phyloP scores from a whole-genome alignment of 2,888 invertebrate species.

The Drosophila demipolita region DNA sequence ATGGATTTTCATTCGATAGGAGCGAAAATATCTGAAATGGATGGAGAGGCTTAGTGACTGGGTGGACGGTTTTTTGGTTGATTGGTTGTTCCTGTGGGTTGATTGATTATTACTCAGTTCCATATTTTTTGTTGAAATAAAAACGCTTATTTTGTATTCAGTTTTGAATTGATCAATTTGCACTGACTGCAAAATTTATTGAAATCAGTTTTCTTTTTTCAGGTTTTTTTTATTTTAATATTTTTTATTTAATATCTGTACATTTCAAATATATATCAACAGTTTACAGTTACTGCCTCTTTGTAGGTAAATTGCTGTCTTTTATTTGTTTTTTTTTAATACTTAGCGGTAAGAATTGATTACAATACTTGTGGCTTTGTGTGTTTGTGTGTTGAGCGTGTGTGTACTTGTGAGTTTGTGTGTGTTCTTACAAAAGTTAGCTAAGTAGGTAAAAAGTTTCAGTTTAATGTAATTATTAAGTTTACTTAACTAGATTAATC shows the following conservation, averaged over 20 bases:
- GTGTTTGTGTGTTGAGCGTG: slow-evolving; percentile 5
- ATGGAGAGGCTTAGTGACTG: slow-evolving; percentile 29
- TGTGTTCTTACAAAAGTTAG: slow-evolving; percentile 75
- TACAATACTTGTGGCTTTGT: slow-evolving; percentile 52
- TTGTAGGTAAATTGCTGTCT: slow-evolving; percentile 32
- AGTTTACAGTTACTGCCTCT: slow-evolving; percentile 50
- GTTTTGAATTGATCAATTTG: slow-evolving; percentile 69
- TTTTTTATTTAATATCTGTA: slow-evolving; percentile 40
- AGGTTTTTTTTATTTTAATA: slow-evolving; percentile 22
- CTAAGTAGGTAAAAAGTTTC: slow-evolving; percentile 46
- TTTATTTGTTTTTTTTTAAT: slow-evolving; percentile 11
- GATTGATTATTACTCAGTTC: slow-evolving; percentile 18
- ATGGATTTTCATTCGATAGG: not conserved
- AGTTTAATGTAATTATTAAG: slow-evolving; percentile 37
- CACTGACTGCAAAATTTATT: slow-evolving; percentile 73
- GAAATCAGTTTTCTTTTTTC: slow-evolving; percentile 44
- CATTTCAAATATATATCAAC: slow-evolving; percentile 50
- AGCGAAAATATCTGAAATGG: slow-evolving; percentile 48
- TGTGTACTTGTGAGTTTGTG: slow-evolving; percentile 22
- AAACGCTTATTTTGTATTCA: slow-evolving; percentile 75
- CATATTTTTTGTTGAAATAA: slow-evolving; percentile 60
- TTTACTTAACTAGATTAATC: slow-evolving; percentile 71
- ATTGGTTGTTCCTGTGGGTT: slow-evolving; percentile 34
- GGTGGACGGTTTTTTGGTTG: slow-evolving; percentile 8
- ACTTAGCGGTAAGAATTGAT: slow-evolving; percentile 66